Evolutionary conservation across 2,888 invertebrate species (phyloP), one percentile per base, ranked within the genome.

Genomic region (Clunio marinus): DNA sequence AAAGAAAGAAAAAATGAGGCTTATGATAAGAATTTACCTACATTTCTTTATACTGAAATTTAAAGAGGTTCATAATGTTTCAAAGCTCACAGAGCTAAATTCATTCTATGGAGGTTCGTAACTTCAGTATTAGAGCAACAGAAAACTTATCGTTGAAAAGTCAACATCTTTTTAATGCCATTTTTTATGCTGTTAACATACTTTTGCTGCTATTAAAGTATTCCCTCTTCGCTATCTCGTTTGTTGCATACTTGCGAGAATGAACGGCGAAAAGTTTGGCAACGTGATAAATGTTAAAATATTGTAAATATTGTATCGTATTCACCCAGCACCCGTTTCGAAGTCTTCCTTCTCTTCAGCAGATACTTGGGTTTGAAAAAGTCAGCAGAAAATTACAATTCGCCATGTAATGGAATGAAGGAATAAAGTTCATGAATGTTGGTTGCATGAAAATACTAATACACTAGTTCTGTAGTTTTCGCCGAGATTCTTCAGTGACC

Each of bases 121-220:
- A 51, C 17, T 51, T 51, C 2, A 8, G 20, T 22, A 17, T 22
- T 22, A n/a, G 7, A 51, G 51, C 51, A 32, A n/a, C 35, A 51
- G 51, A 5, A 8, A 51, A 51, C 10, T 41, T 41, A 51, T 20
- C 22, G 51, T 22, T 22, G n/a, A 51, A 7, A 17, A 51, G 51
- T 51, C 51, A 51, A 51, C 51, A 51, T 7, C 51, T 20, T 51
- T 51, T 51, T 51, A 5, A 22, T 51, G 20, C 17, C 51, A 51
- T 51, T 51, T 51, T 51, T 51, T n/a, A 51, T 51, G 20, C 20
- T 51, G 51, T 51, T 51, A 51, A 51, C 51, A 51, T 51, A 22
- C 22, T 51, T 17, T 51, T 13, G 51, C 20, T 51, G 51, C 51
- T 51, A 13, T 2, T 8, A 32, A 22, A n/a, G 51, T 5, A 17